A percentile compares a stretch with the other conserved stretches of the same genome.
Evolutionary conservation across 2,888 invertebrate genomes (phyloP).

Genomic region (Aphodius sticticus): DNA sequence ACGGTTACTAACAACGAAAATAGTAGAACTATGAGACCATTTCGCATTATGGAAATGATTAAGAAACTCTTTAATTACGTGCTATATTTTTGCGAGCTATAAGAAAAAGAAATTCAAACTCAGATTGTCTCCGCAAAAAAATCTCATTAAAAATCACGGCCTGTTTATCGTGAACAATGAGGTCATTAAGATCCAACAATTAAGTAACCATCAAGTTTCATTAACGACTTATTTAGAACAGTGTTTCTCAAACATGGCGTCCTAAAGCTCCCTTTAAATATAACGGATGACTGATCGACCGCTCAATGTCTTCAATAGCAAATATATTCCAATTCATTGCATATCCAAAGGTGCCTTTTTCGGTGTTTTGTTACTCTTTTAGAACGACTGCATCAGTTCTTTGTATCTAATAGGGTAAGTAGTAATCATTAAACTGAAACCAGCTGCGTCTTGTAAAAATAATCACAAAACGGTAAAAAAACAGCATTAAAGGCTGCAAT

Average conservation of each 20-base stretch:
- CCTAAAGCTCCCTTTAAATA: too few species aligned
- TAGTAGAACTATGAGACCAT: slow-evolving; percentile 17
- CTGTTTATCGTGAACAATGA: neutral
- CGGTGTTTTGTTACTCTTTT: too few species aligned
- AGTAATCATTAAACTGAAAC: too few species aligned
- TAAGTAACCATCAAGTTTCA: neutral
- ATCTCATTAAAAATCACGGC: neutral
- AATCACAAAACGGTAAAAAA: too few species aligned
- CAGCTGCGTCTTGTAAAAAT: too few species aligned
- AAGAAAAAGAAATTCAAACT: neutral
- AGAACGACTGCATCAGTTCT: too few species aligned
- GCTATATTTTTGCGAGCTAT: neutral
- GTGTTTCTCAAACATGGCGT: neutral
- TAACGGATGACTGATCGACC: too few species aligned
- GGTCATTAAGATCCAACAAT: neutral
- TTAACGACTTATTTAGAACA: neutral
- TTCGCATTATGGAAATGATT: slow-evolving; percentile 18
- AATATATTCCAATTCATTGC: too few species aligned
- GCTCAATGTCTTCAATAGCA: too few species aligned
- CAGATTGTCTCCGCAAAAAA: neutral
- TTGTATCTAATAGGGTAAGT: too few species aligned
- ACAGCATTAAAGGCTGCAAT: too few species aligned
- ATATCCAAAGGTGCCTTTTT: too few species aligned
- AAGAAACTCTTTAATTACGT: neutral
- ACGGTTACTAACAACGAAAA: neutral